Base-by-base conservation (phyloP, 2,888 invertebrate species). In the Eupeodes latifasciatus region DNA sequence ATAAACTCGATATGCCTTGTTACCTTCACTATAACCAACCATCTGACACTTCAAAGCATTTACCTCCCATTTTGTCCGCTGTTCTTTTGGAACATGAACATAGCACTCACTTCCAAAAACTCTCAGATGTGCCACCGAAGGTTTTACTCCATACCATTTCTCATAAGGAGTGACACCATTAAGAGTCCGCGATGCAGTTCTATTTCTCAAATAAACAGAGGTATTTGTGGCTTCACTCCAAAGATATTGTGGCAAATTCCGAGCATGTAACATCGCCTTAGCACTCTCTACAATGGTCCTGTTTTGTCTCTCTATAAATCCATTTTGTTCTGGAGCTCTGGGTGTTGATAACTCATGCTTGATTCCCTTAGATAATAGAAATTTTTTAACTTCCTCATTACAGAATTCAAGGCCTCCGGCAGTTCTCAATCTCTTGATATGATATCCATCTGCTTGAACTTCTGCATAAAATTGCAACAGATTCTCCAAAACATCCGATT, bases 251-350 rank as follows among this genome's bases (percentile, higher is more conserved):
- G 67, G 74, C 11, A 80, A 16, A 51, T 16, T n/a, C n/a, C 51
- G n/a, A 51, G 51, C 51, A 51, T 51, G 51, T 7, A 51, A 7
- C n/a, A 51, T 51, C 7, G 51, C 16, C 51, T 51, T 51, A 51
- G 51, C 51, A n/a, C 16, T 51, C n/a, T 51, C 76, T 57, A 83
- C 14, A 9, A 55, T 12, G 80, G 75, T 55, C 64, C 55, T 44
- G 69, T 76, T 44, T 49, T 51, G n/a, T 59, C 69, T 19, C 19
- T n/a, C 11, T 81, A 51, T 34, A 40, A 59, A 62, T 11, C 77
- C 76, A 51, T 77, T 77, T 76, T 85, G 85, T 12, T 85, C 51
- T 3, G 85, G 81, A 40, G 85, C 75, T 55, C 75, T 69, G 6
- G 77, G 67, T 19, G 72, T 77, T n/a, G 66, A 53, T 16, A 62